Base-by-base conservation (phyloP, 2,797 vertebrate genomes). In the Glyptemys insculpta region DNA sequence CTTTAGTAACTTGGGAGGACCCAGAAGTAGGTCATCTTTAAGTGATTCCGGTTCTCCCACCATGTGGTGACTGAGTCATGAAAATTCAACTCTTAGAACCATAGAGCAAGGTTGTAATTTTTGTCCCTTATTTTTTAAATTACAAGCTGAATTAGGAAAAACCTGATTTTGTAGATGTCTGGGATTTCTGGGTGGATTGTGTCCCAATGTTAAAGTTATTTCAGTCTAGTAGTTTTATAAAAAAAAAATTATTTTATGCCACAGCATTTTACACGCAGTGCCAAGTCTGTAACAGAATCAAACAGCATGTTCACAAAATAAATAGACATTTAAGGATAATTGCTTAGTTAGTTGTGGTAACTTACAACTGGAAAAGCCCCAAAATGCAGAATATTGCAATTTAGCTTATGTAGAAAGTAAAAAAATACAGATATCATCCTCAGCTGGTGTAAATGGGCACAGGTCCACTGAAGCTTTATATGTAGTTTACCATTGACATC, bases 1-100 rank as follows among this genome's bases (percentile, higher is more conserved):
- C 27, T 81, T 92, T 89, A 95, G 83, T 94, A 92, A 94, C 78
- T 93, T 93, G 82, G 49, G 88, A 96, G 72, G 59, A 95, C 56
- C 16, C 89, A 83, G 79, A 96, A 96, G 53, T 89, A 95, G 83
- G 86, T 94, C 47, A 37, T 84, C 50, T 31, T 85, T 85, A 27
- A 79, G 91, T 88, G 83, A 92, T 85, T 81, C 54, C 83, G 83
- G 44, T 25, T 93, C 50, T 96, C 80, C 29, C 82, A 95, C 59
- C 87, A 81, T 90, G 93, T 93, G 92, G 57, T 78, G 49, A 89
- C 91, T 95, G 90, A 96, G 85, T 95, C 80, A 92, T 72, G 3
- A 81, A 91, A 54, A 19, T 68, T 31, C 16, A 50, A 27, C 90
- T n/a, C 18, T 34, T 53, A 81, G 84, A 12, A 84, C 79, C 52